Conservation (phyloP, 2,113 vertebrate genomes). For the Deroptyus accipitrinus region DNA sequence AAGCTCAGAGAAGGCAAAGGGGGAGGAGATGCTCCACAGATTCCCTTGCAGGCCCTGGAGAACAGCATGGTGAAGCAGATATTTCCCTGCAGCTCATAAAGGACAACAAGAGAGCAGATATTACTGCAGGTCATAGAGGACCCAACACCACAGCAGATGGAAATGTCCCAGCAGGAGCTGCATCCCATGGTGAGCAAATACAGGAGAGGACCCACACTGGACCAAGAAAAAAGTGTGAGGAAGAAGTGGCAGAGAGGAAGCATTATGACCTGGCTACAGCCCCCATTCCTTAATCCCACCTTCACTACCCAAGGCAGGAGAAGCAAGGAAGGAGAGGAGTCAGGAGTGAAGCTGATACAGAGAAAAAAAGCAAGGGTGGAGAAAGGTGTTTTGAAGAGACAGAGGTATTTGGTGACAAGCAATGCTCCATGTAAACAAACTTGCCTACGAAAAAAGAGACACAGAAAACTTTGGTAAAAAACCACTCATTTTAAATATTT, state of each 20-base stretch:
- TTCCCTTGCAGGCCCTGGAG: not conserved
- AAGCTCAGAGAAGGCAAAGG: not conserved
- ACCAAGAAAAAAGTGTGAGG: not conserved
- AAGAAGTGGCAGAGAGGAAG: not conserved
- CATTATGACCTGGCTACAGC: rapidly evolving
- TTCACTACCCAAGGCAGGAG: rapidly evolving
- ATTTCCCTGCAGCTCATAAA: not conserved
- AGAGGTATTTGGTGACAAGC: not conserved
- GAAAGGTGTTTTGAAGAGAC: not conserved
- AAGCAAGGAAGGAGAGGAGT: not conserved
- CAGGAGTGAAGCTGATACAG: not conserved
- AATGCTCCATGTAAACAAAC: not conserved
- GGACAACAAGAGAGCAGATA: not conserved
- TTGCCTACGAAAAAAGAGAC: not conserved
- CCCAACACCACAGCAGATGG: not conserved
- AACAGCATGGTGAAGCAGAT: not conserved
- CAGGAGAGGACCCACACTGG: not conserved
- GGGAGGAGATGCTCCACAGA: not conserved
- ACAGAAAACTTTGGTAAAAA: not conserved
- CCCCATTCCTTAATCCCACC: rapidly evolving
- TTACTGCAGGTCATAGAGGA: not conserved
- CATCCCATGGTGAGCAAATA: not conserved
- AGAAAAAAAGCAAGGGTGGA: not conserved
- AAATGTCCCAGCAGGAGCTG: not conserved
- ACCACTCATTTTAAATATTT: not conserved